A percentile compares a stretch with the other conserved stretches of the same genome.
These are phyloP conservation scores for Sciurus carolinensis DNA, from an alignment of 2,797 vertebrate species.

Conservation along the genomic window DNA sequence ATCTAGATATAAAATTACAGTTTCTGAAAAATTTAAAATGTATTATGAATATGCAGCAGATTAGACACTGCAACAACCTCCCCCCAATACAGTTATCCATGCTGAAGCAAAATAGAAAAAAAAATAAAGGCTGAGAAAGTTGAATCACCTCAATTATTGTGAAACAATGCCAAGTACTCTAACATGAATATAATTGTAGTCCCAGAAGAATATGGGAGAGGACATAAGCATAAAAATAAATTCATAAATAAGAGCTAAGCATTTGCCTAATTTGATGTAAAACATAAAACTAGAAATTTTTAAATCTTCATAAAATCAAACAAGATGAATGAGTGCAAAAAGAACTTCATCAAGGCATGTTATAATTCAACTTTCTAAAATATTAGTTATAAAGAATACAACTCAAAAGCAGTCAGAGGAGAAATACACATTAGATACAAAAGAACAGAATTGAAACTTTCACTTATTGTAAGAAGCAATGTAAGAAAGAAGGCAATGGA, in stretches of 20 bases:
- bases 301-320: background rate
- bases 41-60: background rate
- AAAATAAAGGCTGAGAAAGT: background rate
- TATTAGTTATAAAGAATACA: background rate
- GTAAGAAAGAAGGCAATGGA: background rate
- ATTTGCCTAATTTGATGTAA: background rate
- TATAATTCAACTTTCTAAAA: background rate
- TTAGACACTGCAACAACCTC: background rate
- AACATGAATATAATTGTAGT: background rate
- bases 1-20: background rate
- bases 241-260: background rate
- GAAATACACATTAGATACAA: background rate
- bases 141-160: background rate
- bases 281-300: background rate
- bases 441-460: background rate
- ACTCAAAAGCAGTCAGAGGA: too few relatives aligned
- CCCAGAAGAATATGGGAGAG: background rate
- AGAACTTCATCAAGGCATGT: background rate
- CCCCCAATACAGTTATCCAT: background rate
- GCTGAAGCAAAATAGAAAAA: background rate
- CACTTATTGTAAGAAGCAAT: background rate
- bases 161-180: background rate
- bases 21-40: background rate
- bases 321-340: background rate
- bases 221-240: background rate